Evolutionary conservation across 2,797 vertebrate species (phyloP).

Genomic region (Parauchenoglanis punctatus): DNA sequence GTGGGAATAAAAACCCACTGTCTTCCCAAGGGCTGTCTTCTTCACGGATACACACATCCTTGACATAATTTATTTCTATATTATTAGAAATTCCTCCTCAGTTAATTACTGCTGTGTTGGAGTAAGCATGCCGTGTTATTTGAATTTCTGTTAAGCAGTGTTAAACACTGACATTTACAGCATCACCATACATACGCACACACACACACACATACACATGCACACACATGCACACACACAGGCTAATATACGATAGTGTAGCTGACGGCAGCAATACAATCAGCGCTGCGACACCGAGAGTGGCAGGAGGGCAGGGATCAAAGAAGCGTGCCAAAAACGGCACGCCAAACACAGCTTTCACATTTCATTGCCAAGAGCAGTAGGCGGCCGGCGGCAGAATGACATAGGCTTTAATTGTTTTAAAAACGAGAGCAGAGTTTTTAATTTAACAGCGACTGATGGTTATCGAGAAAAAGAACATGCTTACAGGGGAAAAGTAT

Average conservation of each 20-base stretch:
- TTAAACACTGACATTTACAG: constrained; percentile 59
- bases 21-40: constrained; percentile 54
- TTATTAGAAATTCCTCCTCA: constrained; percentile 61
- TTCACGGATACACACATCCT: constrained; percentile 51
- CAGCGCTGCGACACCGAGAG: constrained; percentile 55
- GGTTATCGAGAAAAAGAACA: constrained; percentile 56
- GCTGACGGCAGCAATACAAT: constrained; percentile 62
- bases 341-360: constrained; percentile 57
- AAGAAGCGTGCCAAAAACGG: constrained; percentile 56
- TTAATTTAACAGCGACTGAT: constrained; percentile 45
- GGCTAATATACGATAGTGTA: constrained; percentile 49
- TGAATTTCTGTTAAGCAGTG: constrained; percentile 64
- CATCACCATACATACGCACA: constrained; percentile 38
- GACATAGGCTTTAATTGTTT: constrained; percentile 51
- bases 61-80: constrained; percentile 66
- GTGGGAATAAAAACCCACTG: constrained; percentile 46
- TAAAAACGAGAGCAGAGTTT: constrained; percentile 41
- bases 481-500: constrained; percentile 45
- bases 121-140: constrained; percentile 56
- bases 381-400: constrained; percentile 40
- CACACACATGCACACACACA: constrained; percentile 41
- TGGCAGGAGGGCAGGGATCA: constrained; percentile 63
- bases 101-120: constrained; percentile 64
- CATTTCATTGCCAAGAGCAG: constrained; percentile 47
- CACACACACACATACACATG: constrained; percentile 38